Evolutionary conservation across 2,797 vertebrate species (phyloP), one percentile per base, ranked within the genome.

Genomic region (Pempheris klunzingeri): DNA sequence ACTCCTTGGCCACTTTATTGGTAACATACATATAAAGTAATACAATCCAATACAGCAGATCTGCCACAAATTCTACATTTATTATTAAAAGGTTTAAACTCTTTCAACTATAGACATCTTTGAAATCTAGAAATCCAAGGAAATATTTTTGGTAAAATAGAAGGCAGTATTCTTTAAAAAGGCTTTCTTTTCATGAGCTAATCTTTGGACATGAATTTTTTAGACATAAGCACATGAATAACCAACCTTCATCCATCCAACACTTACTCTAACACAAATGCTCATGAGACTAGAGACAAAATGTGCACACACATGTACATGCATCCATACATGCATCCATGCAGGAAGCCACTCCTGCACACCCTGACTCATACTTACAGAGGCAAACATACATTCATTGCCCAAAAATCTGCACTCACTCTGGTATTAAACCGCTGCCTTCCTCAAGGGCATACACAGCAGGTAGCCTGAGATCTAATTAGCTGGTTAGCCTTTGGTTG

Each of bases 381-480:
- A 71, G 39, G 36, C 34, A 70, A 65, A 68, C 24, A 77, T 38
- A 71, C 57, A 62, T 39, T 47, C 32, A 60, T 46, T 18, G 18
- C 58, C 60, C 38, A 50, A 41, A 78, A 82, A 55, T 70, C 75
- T 74, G 57, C 70, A 13, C 46, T 49, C 59, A 14, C 64, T 80
- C 41, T 52, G 69, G n/a, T 84, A 73, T 76, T 68, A 83, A 71
- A 81, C 46, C 7, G 2, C 71, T 70, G 67, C 70, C 59, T 78
- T 61, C 79, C 88, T 90, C 79, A 61, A 78, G 83, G 87, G 80
- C 79, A 72, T 78, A 82, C 83, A 77, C 87, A 88, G 85, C 78
- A 80, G 83, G 90, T 87, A 85, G 78, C 59, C 68, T 55, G 36
- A 86, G 81, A 88, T 86, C 77, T 87, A 87, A 90, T 90, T 87